Conservation (phyloP, 1,140 invertebrate species). For the Bombus terrestris region DNA sequence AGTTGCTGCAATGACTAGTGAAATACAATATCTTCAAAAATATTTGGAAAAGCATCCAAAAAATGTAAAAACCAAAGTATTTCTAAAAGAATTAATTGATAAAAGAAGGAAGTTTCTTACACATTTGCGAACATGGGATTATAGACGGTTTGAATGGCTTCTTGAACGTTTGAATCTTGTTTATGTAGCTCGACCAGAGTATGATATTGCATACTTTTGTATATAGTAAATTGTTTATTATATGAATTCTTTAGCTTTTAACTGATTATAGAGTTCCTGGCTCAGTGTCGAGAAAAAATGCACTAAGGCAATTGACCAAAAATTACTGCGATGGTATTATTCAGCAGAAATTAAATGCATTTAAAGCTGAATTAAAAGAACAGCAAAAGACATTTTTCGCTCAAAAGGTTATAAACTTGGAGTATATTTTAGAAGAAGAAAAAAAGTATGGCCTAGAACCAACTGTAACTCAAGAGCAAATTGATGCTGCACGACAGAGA, state of each 20-base stretch:
- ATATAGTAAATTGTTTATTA: neutral
- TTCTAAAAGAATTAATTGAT: slow-evolving; percentile 89
- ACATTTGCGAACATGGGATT: slow-evolving; percentile 88
- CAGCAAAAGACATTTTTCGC: slow-evolving; percentile 87
- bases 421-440: slow-evolving; percentile 89
- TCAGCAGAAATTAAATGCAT: slow-evolving; percentile 85
- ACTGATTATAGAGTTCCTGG: neutral
- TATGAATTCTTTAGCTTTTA: neutral
- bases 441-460: slow-evolving; percentile 85
- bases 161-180: slow-evolving; percentile 90
- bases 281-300: slow-evolving; percentile 84
- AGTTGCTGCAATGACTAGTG: slow-evolving; percentile 84
- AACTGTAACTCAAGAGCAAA: slow-evolving; percentile 86
- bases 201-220: slow-evolving; percentile 66
- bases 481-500: slow-evolving; percentile 84
- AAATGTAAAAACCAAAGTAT: slow-evolving; percentile 83
- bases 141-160: slow-evolving; percentile 94
- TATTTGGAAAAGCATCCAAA: slow-evolving; percentile 80
- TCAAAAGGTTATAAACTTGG: slow-evolving; percentile 84
- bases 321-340: slow-evolving; percentile 87
- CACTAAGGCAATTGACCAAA: slow-evolving; percentile 85
- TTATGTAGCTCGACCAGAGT: slow-evolving; percentile 87
- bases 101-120: slow-evolving; percentile 89
- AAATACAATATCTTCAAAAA: slow-evolving; percentile 84
- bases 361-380: slow-evolving; percentile 85